Evolutionary conservation across 2,888 invertebrate genomes (phyloP).

Genomic region (Lasioglossum calceatum): DNA sequence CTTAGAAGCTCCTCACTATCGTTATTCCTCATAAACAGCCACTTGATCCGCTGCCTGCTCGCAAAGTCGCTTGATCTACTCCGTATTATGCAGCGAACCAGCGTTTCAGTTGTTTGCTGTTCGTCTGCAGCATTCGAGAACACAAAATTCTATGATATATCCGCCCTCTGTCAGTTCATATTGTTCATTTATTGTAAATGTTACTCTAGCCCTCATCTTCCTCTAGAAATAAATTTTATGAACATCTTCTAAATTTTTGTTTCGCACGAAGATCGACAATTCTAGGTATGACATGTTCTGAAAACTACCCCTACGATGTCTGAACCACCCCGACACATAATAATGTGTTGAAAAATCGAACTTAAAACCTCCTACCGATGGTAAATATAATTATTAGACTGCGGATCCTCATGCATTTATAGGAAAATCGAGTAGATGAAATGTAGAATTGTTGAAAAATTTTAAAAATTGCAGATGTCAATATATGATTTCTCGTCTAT

Average conservation of each 20-base stretch:
- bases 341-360: background rate
- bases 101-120: background rate
- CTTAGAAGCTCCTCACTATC: conserved; percentile 19
- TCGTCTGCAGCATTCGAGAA: background rate
- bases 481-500: too few species aligned
- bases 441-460: too few species aligned
- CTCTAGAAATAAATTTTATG: background rate
- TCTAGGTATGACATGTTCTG: too few species aligned
- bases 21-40: conserved; percentile 1
- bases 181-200: background rate
- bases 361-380: background rate
- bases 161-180: background rate
- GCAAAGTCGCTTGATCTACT: conserved; percentile 14
- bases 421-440: too few species aligned
- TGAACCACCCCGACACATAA: background rate
- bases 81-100: conserved; percentile 8
- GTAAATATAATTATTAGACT: background rate
- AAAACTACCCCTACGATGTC: background rate
- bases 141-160: background rate
- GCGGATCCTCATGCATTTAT: too few species aligned
- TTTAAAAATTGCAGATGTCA: too few species aligned
- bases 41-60: conserved; percentile 2
- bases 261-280: too few species aligned
- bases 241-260: background rate
- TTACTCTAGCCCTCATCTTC: background rate